phyloP scores from a whole-genome alignment of 2,113 vertebrate species.

The Trinectes maculatus region DNA sequence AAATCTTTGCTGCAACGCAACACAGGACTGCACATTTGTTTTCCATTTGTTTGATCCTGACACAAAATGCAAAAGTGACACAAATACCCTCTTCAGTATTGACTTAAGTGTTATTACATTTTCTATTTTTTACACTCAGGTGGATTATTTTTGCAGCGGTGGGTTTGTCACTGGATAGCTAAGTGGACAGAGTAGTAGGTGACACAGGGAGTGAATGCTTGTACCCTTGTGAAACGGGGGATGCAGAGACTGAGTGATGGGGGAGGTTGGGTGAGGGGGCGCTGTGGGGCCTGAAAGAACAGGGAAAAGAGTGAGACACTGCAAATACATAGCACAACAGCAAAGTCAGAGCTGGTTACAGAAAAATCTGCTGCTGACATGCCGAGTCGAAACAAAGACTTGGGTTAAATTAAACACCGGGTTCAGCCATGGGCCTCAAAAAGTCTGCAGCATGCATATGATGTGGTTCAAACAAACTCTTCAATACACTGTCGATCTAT shows the following conservation, averaged over 20 bases:
- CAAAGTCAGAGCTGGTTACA: constrained; percentile 3
- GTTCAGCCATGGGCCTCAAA: neutral
- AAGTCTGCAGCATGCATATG: constrained; percentile 28
- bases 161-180: neutral
- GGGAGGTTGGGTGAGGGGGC: constrained; percentile 84
- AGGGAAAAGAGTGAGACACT: constrained; percentile 79
- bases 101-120: no score
- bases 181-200: constrained; percentile 6
- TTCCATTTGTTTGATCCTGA: no score
- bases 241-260: constrained; percentile 82
- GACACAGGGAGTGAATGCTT: constrained; percentile 74
- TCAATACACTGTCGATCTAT: neutral
- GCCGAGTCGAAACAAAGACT: neutral
- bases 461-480: neutral
- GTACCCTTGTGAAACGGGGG: constrained; percentile 86
- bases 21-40: neutral
- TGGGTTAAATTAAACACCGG: neutral
- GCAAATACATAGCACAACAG: constrained; percentile 46
- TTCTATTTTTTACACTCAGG: constrained; percentile 1
- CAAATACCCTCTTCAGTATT: no score
- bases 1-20: neutral
- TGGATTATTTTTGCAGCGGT: constrained; percentile 20
- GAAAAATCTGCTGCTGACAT: constrained; percentile 3
- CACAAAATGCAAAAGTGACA: no score
- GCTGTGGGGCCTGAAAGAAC: constrained; percentile 84